Evolutionary conservation across 2,888 invertebrate genomes (phyloP).

Genomic region (Branchinecta sandiegonensis): DNA sequence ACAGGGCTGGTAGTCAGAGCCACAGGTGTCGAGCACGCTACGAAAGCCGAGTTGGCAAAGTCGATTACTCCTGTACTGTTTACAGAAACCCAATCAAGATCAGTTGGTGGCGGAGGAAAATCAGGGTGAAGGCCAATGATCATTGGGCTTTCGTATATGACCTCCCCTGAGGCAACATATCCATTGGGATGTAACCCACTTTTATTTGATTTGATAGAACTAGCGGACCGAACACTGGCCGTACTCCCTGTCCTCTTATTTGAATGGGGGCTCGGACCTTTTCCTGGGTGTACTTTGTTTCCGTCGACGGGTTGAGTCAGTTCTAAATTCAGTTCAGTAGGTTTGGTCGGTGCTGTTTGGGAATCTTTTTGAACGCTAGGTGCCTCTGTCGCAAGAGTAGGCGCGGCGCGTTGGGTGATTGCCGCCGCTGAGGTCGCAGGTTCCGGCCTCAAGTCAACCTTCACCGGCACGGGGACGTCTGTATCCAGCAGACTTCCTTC

Average conservation of each 20-base stretch:
- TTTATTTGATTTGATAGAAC: conserved; percentile 19
- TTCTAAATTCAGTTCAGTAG: too few relatives aligned
- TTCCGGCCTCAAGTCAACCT: conserved; percentile 57
- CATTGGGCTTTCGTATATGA: conserved; percentile 9
- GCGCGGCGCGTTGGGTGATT: neutral
- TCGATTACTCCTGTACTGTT: conserved; percentile 4
- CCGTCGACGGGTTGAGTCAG: too few relatives aligned
- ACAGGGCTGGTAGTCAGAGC: conserved; percentile 44
- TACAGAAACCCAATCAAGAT: conserved; percentile 9
- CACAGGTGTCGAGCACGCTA: conserved; percentile 9
- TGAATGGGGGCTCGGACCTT: too few relatives aligned
- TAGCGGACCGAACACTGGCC: neutral
- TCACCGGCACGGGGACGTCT: conserved; percentile 40
- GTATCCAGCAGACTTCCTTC: conserved; percentile 47
- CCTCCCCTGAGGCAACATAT: neutral
- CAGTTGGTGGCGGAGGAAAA: neutral
- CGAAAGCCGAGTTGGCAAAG: neutral
- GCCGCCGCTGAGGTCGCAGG: conserved; percentile 19
- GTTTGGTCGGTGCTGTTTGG: too few relatives aligned
- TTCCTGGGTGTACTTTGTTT: too few relatives aligned
- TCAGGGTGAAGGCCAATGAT: conserved; percentile 15
- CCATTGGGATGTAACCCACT: conserved; percentile 14
- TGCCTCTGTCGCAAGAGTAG: too few relatives aligned
- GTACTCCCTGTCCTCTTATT: too few relatives aligned
- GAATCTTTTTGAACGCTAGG: too few relatives aligned